Percentiles rank a stretch among this genome's conserved stretches.
These are phyloP conservation scores for Spatulosminthurus flaviceps DNA, from an alignment of 2,888 invertebrate genomes.

Conservation along the genomic window DNA sequence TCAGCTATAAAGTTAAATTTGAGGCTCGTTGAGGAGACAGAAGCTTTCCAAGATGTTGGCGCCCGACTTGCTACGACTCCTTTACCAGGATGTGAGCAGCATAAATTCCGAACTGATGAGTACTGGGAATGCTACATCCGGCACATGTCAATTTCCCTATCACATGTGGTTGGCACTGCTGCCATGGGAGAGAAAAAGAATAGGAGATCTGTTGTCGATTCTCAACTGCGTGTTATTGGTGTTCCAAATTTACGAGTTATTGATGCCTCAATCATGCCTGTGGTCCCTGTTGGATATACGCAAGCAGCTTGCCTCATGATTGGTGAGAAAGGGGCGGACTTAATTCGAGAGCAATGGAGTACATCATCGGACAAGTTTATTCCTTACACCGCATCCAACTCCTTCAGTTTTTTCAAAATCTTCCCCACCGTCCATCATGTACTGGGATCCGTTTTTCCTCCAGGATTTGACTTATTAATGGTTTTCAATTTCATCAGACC, in stretches of 20 bases:
- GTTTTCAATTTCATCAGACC: not conserved
- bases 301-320: conserved; percentile 49
- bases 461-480: not conserved
- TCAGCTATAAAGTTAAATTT: conserved; percentile 25
- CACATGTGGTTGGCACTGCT: conserved; percentile 19
- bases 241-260: conserved; percentile 53
- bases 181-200: not conserved
- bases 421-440: not conserved
- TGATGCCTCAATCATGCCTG: conserved; percentile 57
- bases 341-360: conserved; percentile 24
- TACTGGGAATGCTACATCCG: conserved; percentile 38
- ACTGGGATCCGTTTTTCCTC: not conserved
- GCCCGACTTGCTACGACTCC: conserved; percentile 5
- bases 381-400: not conserved
- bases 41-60: not conserved
- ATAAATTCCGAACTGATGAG: conserved; percentile 8
- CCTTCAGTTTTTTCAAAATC: not conserved
- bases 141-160: not conserved
- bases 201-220: conserved; percentile 12
- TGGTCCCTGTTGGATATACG: conserved; percentile 47
- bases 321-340: conserved; percentile 51
- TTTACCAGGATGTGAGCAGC: not conserved
- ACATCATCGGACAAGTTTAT: not conserved
- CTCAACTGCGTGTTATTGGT: conserved; percentile 47
- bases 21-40: not conserved